Percentiles rank a stretch among this genome's conserved stretches.
Conservation (phyloP, 92 coral and sea anemone genomes). For the Parazoanthus atlanticus region DNA sequence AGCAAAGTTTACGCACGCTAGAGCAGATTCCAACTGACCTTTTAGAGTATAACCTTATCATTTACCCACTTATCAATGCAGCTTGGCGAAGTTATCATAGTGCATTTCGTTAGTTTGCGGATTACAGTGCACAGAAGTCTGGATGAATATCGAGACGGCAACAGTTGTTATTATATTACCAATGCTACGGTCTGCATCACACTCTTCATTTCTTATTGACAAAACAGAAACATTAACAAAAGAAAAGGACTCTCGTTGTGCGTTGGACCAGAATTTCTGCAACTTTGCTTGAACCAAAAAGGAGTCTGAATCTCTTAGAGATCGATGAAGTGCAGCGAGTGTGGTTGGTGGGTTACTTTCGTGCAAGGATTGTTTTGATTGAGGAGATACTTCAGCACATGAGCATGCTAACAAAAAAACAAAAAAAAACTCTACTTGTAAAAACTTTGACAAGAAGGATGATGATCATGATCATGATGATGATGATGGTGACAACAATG, state of each 20-base stretch:
- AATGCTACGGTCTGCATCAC: neutral
- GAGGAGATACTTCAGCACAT: neutral
- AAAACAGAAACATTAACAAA: neutral
- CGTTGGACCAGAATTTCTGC: neutral
- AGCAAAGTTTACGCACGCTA: neutral
- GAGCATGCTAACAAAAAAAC: neutral
- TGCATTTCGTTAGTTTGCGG: conserved; percentile 36
- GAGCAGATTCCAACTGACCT: conserved; percentile 48
- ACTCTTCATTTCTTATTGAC: neutral
- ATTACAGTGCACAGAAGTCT: conserved; percentile 13
- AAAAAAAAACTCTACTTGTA: neutral
- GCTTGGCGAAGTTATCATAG: conserved; percentile 33
- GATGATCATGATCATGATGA: too few species aligned
- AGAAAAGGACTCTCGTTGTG: neutral
- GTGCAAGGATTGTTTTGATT: neutral
- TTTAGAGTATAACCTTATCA: conserved; percentile 20
- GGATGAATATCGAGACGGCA: conserved; percentile 41
- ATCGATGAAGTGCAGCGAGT: neutral
- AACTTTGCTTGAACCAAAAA: neutral
- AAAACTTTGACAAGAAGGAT: neutral
- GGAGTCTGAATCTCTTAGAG: neutral
- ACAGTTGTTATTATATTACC: conserved; percentile 27
- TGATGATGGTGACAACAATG: neutral
- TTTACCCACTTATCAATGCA: conserved; percentile 34
- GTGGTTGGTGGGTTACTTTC: neutral